Evolutionary conservation across 2,113 vertebrate species (phyloP), one percentile per base, ranked within the genome.

Genomic region (Bothrops jararaca): DNA sequence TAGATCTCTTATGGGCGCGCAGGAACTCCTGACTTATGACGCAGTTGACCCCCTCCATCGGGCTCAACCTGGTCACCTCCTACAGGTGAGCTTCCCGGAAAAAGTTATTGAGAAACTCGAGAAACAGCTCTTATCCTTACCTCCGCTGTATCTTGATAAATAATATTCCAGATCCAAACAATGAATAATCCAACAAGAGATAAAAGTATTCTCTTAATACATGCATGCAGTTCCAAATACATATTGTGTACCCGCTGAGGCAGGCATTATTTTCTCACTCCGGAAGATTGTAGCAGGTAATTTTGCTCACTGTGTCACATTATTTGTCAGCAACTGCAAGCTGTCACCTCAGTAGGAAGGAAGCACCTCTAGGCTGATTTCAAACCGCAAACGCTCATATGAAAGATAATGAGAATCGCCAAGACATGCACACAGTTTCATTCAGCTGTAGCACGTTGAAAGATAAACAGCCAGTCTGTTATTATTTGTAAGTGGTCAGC

Each of bases 401-500:
- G 5, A 22, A 85, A 3, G 89, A 90, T 90, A 86, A 5, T n/a
- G 54, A 87, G 89, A 91, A 80, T 50, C 53, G 60, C 58, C 85
- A 89, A 42, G 92, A n/a, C 42, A 91, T 88, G 90, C 93, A 89
- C 86, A 91, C 48, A 0, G 69, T 0, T 0, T 57, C 74, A 50
- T 24, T 92, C 0, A 0, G 64, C 18, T 24, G 60, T 50, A 89
- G 88, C 86, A 1, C 0, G 0, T 45, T 8, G 90, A 74, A 91
- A 85, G 80, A 93, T 29, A 39, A 93, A 91, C 3, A 0, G 42
- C 42, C 45, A 89, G 50, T 20, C 60, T 90, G 80, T 92, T 64
- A 92, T 88, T 90, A 53, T 94, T 92, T 92, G 50, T 80, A 53
- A 90, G 74, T 94, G 91, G 42, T 93, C 95, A 93, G 89, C 95